Evolutionary conservation across 2,113 vertebrate species (phyloP).

Genomic region (Dasyurus viverrinus): DNA sequence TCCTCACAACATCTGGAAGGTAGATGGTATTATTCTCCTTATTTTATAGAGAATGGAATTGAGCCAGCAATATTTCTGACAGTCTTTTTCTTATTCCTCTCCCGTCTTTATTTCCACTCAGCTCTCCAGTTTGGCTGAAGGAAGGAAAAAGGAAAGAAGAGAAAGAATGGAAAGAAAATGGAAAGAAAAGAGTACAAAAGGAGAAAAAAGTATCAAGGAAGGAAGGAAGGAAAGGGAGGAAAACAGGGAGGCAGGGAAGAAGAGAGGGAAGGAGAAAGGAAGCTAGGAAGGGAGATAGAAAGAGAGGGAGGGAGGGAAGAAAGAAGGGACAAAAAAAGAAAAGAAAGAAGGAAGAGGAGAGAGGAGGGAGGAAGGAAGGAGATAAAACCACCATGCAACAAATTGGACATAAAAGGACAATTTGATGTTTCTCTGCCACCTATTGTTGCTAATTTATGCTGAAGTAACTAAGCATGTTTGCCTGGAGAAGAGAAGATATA

Average conservation of each 20-base stretch:
- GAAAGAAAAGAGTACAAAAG: neutral
- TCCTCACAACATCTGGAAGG: neutral
- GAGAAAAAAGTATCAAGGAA: too few relatives aligned
- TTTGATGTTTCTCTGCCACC: neutral
- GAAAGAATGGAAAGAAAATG: too few relatives aligned
- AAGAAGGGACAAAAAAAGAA: neutral
- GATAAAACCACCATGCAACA: neutral
- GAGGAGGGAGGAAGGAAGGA: neutral
- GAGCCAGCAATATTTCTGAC: neutral
- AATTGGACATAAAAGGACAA: neutral
- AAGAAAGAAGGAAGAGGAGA: too few relatives aligned
- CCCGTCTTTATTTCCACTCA: neutral
- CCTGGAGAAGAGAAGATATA: neutral
- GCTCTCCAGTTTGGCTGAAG: neutral
- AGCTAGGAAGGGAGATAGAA: neutral
- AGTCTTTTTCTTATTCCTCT: constrained; percentile 3
- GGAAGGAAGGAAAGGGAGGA: neutral
- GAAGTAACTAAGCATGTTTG: neutral
- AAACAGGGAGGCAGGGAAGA: too few relatives aligned
- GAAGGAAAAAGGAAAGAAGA: neutral
- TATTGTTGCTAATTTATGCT: neutral
- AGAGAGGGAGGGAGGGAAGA: rapidly evolving
- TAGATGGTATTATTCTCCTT: neutral
- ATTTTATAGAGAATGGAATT: constrained; percentile 14
- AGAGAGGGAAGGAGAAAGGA: too few relatives aligned